Percentiles rank a stretch among this genome's conserved stretches.
Conservation (phyloP, 1,140 invertebrate species). For the Lepidostoma basale region DNA sequence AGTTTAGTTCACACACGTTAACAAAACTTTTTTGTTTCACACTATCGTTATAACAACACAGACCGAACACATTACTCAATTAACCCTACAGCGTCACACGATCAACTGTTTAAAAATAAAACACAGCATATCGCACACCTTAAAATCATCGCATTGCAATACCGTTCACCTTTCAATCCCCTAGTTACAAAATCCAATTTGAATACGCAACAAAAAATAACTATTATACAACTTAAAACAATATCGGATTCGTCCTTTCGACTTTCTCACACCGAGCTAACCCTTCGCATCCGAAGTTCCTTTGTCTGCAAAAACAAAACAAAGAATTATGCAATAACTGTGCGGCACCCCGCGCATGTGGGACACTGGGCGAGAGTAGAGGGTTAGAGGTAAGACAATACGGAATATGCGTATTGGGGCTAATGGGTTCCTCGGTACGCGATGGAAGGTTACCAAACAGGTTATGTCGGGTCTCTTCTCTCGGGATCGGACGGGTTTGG, state of each 20-base stretch:
- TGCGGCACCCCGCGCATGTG: constrained; percentile 31
- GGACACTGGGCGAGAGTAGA: constrained; percentile 27
- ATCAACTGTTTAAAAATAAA: background rate
- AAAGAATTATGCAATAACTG: constrained; percentile 28
- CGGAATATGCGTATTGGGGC: constrained; percentile 27
- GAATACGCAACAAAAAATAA: constrained; percentile 18
- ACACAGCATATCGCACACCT: background rate
- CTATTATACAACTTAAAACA: constrained; percentile 31
- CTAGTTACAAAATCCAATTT: constrained; percentile 26
- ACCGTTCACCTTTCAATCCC: constrained; percentile 4
- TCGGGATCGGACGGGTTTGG: background rate
- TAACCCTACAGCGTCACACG: background rate
- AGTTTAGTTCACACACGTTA: too few relatives aligned
- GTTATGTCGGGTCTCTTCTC: constrained; percentile 31
- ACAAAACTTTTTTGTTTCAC: too few relatives aligned
- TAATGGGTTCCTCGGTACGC: background rate
- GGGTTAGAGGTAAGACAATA: constrained; percentile 35
- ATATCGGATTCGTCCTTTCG: constrained; percentile 17
- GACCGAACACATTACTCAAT: background rate
- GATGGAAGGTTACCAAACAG: constrained; percentile 29
- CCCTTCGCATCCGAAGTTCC: background rate
- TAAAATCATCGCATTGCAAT: background rate
- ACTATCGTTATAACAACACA: background rate
- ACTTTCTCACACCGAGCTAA: constrained; percentile 7
- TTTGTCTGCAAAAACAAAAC: constrained; percentile 35